These are phyloP conservation scores for Catocala sponsa DNA, from an alignment of 2,888 invertebrate genomes.

Conservation along the genomic window DNA sequence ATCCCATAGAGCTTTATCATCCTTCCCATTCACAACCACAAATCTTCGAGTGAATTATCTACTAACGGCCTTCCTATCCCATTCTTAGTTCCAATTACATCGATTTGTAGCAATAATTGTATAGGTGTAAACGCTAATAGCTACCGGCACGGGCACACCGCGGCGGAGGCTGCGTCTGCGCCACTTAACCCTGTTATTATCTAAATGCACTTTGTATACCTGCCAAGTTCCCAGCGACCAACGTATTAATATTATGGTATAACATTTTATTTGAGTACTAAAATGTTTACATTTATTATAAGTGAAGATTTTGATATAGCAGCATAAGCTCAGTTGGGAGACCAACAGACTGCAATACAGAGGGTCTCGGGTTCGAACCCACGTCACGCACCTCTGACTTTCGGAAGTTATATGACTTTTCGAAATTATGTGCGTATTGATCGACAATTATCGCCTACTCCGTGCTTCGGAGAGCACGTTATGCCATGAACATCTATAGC, in stretches of 20 bases:
- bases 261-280: not conserved
- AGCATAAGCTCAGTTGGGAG: too few species aligned
- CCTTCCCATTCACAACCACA: constrained; percentile 35
- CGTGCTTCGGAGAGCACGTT: too few species aligned
- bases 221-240: constrained; percentile 52
- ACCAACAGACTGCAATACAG: too few species aligned
- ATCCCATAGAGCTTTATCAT: not conserved
- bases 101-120: constrained; percentile 65
- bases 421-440: too few species aligned
- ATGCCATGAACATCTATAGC: too few species aligned
- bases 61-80: constrained; percentile 37
- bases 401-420: too few species aligned
- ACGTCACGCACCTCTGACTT: too few species aligned
- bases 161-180: constrained; percentile 53
- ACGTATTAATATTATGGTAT: constrained; percentile 35
- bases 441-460: too few species aligned
- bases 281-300: not conserved
- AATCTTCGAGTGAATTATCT: constrained; percentile 24
- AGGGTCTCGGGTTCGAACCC: too few species aligned
- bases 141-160: constrained; percentile 67
- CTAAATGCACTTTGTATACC: constrained; percentile 63
- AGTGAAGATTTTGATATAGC: not conserved
- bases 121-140: constrained; percentile 73
- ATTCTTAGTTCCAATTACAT: constrained; percentile 46
- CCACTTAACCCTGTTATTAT: constrained; percentile 67